These are phyloP conservation scores for Empis stercorea DNA, from an alignment of 2,888 invertebrate genomes.

Conservation along the genomic window DNA sequence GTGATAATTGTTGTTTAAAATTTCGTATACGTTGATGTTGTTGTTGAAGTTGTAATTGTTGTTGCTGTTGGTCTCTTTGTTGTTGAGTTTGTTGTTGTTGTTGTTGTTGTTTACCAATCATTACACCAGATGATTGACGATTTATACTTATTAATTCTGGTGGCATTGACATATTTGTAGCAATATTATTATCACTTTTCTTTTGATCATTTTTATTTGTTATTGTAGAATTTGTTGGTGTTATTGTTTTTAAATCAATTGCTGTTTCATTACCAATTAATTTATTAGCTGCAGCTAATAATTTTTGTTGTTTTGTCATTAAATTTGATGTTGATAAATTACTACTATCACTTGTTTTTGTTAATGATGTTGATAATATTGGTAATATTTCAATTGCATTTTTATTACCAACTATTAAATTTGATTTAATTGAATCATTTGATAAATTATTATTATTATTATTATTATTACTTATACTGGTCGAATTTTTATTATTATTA, in stretches of 20 bases:
- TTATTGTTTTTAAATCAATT: constrained; percentile 5
- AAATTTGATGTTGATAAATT: constrained; percentile 4
- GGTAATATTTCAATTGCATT: constrained; percentile 28
- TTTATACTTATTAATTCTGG: constrained; percentile 48
- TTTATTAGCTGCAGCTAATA: constrained; percentile 28
- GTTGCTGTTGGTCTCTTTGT: constrained; percentile 15
- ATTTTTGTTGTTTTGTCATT: constrained; percentile 29
- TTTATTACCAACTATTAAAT: constrained; percentile 19
- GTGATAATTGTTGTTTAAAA: constrained; percentile 21
- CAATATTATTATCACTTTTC: neutral
- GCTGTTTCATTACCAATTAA: constrained; percentile 21
- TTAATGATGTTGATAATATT: constrained; percentile 14
- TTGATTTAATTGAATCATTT: constrained; percentile 23
- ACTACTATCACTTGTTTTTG: constrained; percentile 3
- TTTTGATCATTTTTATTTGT: constrained; percentile 8
- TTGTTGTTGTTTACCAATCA: neutral
- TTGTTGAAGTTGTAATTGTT: constrained; percentile 5
- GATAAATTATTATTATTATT: neutral
- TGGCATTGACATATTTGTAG: constrained; percentile 29
- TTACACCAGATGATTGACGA: constrained; percentile 33
- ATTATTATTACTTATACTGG: constrained; percentile 10
- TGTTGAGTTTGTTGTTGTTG: constrained; percentile 1
- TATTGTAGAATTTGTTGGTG: constrained; percentile 1
- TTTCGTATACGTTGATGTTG: constrained; percentile 7
- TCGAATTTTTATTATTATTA: constrained; percentile 4